These are phyloP conservation scores for Nannobrachium achirus DNA, from an alignment of 2,113 vertebrate species.

Conservation along the genomic window DNA sequence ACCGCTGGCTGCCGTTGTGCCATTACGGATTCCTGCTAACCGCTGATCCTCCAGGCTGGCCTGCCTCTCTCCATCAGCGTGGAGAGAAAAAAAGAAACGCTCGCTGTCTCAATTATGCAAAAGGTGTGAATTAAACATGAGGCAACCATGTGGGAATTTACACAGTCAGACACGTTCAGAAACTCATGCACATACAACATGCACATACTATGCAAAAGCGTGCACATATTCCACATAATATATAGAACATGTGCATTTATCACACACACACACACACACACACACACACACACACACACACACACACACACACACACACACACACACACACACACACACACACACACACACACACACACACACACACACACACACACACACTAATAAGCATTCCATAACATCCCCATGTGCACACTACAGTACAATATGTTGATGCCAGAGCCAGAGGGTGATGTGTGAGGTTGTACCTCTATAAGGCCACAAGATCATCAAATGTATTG, in stretches of 20 bases:
- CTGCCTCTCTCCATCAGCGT: conserved; percentile 50
- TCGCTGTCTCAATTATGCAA: conserved; percentile 76
- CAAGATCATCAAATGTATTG: not conserved
- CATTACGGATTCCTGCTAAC: conserved; percentile 56
- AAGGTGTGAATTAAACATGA: conserved; percentile 77
- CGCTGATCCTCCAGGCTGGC: conserved; percentile 65
- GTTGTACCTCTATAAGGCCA: not conserved
- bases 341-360: not conserved
- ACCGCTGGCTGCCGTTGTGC: conserved; percentile 33
- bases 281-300: not conserved
- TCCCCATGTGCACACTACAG: conserved; percentile 16
- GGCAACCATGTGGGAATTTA: conserved; percentile 49
- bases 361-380: not conserved
- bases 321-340: not conserved
- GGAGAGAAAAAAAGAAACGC: conserved; percentile 70
- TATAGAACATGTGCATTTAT: too few species aligned
- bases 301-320: conserved; percentile 18
- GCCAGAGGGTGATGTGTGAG: conserved; percentile 12
- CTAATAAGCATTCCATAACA: conserved; percentile 41
- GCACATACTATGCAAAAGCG: not conserved
- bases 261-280: not conserved
- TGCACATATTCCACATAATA: too few species aligned
- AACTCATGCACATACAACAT: not conserved
- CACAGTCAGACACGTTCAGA: conserved; percentile 18
- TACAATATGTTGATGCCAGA: conserved; percentile 14